phyloP scores from a whole-genome alignment of 2,113 vertebrate species.

The Ophiodon elongatus region DNA sequence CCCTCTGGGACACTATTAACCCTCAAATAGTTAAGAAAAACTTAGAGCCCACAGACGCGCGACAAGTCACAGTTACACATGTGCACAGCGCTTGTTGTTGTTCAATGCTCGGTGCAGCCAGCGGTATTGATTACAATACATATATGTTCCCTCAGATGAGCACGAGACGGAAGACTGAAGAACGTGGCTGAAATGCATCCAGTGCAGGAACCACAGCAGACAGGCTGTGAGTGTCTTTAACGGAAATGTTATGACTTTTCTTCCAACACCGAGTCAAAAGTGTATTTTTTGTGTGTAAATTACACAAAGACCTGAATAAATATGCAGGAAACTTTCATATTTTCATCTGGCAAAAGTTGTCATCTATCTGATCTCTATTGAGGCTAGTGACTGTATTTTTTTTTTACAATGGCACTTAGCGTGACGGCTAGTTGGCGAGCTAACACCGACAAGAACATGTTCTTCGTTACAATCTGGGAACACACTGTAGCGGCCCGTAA shows the following conservation, averaged over 20 bases:
- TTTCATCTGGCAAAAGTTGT: neutral
- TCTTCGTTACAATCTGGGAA: neutral
- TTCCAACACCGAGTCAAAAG: too few species aligned
- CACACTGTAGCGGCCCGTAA: neutral
- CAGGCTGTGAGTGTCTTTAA: too few species aligned
- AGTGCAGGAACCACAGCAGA: too few species aligned
- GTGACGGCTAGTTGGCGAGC: neutral
- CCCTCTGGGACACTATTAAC: too few species aligned
- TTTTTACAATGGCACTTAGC: neutral
- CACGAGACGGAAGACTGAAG: neutral
- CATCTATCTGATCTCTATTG: neutral
- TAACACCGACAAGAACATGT: neutral
- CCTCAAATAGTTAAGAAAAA: too few species aligned
- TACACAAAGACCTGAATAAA: too few species aligned
- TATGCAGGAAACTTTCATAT: neutral
- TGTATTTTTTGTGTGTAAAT: too few species aligned
- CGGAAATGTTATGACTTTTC: too few species aligned
- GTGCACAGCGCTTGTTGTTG: too few species aligned
- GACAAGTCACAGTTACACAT: neutral
- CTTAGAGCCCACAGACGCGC: too few species aligned
- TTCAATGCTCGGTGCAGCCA: neutral
- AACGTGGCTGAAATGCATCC: neutral
- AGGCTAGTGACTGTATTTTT: neutral
- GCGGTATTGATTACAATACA: constrained; percentile 16
- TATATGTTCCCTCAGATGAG: neutral